Percentiles rank a stretch among this genome's conserved stretches.
These are phyloP conservation scores for Dryococelus australis DNA, from an alignment of 2,888 invertebrate species.

Conservation along the genomic window DNA sequence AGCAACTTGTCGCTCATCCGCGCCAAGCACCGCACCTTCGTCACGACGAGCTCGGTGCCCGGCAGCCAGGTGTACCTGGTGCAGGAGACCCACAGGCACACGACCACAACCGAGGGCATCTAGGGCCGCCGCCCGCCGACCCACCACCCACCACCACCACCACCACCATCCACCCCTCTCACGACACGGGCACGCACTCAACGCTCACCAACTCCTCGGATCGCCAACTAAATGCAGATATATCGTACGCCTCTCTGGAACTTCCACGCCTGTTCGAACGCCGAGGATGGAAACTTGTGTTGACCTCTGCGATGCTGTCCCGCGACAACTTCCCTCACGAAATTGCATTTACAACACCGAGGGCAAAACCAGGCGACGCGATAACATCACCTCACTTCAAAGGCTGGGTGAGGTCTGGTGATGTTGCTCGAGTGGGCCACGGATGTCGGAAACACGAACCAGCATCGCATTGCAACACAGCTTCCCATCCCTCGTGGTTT, in stretches of 20 bases:
- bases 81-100: constrained; percentile 75
- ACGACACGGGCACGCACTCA: too few species aligned
- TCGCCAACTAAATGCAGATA: background rate
- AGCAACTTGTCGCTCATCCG: constrained; percentile 94
- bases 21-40: constrained; percentile 98
- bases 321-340: background rate
- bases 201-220: too few species aligned
- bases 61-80: constrained; percentile 92
- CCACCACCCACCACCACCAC: background rate
- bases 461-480: background rate
- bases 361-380: background rate
- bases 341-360: background rate
- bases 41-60: constrained; percentile 91
- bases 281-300: background rate
- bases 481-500: background rate
- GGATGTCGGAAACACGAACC: background rate
- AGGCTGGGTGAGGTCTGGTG: background rate
- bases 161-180: too few species aligned
- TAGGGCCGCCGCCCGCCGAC: constrained; percentile 32
- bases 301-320: background rate
- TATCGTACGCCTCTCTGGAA: background rate
- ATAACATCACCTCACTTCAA: background rate
- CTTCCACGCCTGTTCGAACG: background rate
- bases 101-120: constrained; percentile 52
- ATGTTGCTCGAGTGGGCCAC: background rate